Conservation (phyloP, 23 tunicate species). For the Styela plicata region DNA sequence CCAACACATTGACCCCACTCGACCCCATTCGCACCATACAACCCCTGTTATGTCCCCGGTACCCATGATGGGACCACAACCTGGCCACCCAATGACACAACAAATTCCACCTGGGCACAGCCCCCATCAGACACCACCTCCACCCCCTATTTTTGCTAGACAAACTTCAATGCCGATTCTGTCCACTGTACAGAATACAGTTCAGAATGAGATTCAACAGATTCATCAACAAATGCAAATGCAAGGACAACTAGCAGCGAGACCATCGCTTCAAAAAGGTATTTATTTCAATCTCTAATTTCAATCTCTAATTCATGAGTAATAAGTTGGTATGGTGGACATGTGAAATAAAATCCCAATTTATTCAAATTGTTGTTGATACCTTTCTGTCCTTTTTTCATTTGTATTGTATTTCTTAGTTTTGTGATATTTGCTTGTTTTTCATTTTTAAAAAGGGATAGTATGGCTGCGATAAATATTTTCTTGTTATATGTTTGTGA, state of each 20-base stretch:
- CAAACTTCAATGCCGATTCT: constrained; percentile 22
- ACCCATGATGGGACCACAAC: neutral
- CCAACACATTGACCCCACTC: constrained; percentile 6
- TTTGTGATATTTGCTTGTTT: too few relatives aligned
- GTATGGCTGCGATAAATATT: too few relatives aligned
- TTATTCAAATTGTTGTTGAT: too few relatives aligned
- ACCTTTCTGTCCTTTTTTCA: too few relatives aligned
- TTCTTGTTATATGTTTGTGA: too few relatives aligned
- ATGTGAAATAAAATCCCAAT: too few relatives aligned
- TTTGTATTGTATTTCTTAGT: too few relatives aligned
- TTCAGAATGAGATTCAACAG: neutral
- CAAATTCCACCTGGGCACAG: constrained; percentile 2
- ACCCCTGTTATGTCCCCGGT: constrained; percentile 11
- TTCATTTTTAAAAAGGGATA: too few relatives aligned
- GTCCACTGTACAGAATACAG: neutral
- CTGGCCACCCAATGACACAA: neutral
- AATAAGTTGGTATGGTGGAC: too few relatives aligned
- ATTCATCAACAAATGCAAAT: constrained; percentile 23
- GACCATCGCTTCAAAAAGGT: neutral
- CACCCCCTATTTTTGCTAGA: constrained; percentile 3
- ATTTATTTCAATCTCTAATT: too few relatives aligned
- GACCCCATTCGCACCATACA: neutral
- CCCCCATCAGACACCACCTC: constrained; percentile 21
- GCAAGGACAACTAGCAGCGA: neutral
- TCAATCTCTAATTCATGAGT: too few relatives aligned